These are phyloP conservation scores for Margarornis squamiger DNA, from an alignment of 2,797 vertebrate species.

Conservation along the genomic window DNA sequence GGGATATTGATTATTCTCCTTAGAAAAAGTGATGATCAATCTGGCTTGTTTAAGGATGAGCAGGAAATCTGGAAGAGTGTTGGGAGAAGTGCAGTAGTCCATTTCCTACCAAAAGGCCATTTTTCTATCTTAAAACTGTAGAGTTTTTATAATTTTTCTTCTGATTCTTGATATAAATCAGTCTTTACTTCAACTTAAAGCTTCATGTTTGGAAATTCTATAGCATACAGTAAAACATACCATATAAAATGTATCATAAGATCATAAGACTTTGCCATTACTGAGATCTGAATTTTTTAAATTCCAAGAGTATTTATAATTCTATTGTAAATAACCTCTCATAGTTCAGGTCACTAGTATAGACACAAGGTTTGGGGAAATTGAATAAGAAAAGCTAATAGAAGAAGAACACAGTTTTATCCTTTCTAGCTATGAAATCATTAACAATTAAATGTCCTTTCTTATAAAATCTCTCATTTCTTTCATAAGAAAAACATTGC, in stretches of 20 bases:
- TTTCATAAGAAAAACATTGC: constrained; percentile 79
- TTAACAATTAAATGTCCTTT: constrained; percentile 85
- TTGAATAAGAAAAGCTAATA: constrained; percentile 87
- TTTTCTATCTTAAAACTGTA: not conserved
- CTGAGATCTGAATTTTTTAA: constrained; percentile 81
- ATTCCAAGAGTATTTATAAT: constrained; percentile 85
- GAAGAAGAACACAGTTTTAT: constrained; percentile 81
- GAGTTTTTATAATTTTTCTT: not conserved
- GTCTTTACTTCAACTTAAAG: not conserved
- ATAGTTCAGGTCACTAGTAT: constrained; percentile 85
- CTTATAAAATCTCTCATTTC: constrained; percentile 84
- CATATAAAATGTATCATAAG: constrained; percentile 15
- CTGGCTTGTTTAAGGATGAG: not conserved
- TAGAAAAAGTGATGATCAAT: not conserved
- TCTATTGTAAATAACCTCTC: constrained; percentile 87
- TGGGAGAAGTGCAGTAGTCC: not conserved
- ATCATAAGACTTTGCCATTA: constrained; percentile 35
- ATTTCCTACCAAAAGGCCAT: not conserved
- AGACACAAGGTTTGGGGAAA: constrained; percentile 80
- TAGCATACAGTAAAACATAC: not conserved
- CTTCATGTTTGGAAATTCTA: constrained; percentile 6
- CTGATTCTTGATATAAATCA: not conserved
- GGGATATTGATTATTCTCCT: not conserved
- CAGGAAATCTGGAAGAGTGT: not conserved
- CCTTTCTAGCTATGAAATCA: constrained; percentile 84